Conservation (phyloP, 2,113 vertebrate genomes). For the Triplophysa dalaica region DNA sequence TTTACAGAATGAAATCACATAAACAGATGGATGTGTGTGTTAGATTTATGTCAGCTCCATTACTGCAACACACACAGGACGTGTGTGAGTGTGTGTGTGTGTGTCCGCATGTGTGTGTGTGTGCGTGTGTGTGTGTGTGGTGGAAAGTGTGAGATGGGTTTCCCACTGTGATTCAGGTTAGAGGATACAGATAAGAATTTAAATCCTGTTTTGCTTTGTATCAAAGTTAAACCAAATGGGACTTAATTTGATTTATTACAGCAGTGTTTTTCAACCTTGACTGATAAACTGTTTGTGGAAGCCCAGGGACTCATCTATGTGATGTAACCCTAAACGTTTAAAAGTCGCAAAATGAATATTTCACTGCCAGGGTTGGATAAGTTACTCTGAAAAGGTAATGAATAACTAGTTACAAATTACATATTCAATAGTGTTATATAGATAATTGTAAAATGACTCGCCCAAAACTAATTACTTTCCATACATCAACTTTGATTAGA, state of each 20-base stretch:
- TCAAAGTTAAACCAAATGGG: conserved; percentile 1
- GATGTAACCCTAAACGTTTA: background rate
- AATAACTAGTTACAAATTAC: too few relatives aligned
- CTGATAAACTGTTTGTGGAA: background rate
- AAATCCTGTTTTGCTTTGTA: conserved; percentile 33
- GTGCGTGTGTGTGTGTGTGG: background rate
- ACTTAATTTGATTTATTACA: conserved; percentile 21
- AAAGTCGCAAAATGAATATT: background rate
- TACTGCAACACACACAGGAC: background rate
- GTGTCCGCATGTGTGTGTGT: background rate
- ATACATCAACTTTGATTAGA: too few relatives aligned
- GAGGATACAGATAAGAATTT: conserved; percentile 30
- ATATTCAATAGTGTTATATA: too few relatives aligned
- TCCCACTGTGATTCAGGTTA: conserved; percentile 13
- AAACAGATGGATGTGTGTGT: conserved; percentile 1
- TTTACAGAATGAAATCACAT: background rate
- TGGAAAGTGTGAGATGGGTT: conserved; percentile 9
- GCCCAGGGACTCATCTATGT: background rate
- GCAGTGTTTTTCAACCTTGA: conserved; percentile 29
- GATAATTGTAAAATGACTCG: too few relatives aligned
- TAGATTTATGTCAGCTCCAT: conserved; percentile 13
- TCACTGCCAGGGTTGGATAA: too few relatives aligned
- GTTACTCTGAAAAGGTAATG: too few relatives aligned
- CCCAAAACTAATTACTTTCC: too few relatives aligned
- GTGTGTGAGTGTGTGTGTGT: background rate